Evolutionary conservation across 2,797 vertebrate species (phyloP).

Genomic region (Numenius phaeopus): DNA sequence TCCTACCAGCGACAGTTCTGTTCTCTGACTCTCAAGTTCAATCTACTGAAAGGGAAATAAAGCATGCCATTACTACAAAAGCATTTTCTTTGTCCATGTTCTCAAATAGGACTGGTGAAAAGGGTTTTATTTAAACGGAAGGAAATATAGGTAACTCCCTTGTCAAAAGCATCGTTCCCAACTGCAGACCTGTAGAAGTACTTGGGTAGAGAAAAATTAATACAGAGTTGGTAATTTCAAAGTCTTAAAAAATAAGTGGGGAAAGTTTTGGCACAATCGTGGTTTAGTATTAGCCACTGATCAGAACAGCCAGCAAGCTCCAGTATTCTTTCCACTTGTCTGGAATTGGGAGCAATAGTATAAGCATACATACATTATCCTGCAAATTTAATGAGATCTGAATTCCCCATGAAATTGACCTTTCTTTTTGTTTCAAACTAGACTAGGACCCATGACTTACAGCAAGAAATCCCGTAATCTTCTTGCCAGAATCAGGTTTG

Average conservation of each 20-base stretch:
- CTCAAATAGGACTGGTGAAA: not conserved
- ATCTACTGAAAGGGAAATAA: not conserved
- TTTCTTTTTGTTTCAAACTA: not conserved
- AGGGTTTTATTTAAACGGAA: not conserved
- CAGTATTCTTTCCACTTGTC: not conserved
- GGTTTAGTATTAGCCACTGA: not conserved
- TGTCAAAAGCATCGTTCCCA: not conserved
- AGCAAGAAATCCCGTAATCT: not conserved
- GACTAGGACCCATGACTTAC: not conserved
- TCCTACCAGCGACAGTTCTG: not conserved
- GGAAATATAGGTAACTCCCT: not conserved
- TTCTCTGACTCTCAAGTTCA: not conserved
- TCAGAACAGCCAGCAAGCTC: not conserved
- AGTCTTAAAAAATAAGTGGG: not conserved
- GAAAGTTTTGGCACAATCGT: not conserved
- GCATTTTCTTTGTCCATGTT: not conserved
- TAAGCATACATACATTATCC: not conserved
- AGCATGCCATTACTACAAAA: not conserved
- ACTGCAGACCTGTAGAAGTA: not conserved
- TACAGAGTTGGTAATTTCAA: not conserved
- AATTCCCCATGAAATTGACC: not conserved
- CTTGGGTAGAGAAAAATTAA: not conserved
- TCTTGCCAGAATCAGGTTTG: not conserved
- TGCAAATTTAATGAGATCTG: not conserved
- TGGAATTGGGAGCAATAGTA: not conserved